phyloP scores from a whole-genome alignment of 2,888 invertebrate species.

The Drosophila anomalata region DNA sequence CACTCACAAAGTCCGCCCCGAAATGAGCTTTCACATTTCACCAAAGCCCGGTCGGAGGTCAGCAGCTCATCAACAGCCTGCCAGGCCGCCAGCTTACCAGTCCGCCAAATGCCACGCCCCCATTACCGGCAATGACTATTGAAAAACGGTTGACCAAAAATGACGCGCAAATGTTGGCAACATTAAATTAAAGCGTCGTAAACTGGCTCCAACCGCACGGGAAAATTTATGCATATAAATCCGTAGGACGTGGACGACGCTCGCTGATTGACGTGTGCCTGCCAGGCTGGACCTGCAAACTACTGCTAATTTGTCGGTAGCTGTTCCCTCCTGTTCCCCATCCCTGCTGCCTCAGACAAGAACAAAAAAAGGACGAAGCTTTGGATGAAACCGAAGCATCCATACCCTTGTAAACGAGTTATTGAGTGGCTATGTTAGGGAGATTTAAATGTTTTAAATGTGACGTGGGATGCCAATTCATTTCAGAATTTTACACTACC shows the following conservation, averaged over 20 bases:
- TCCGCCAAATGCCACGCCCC: constrained; percentile 43
- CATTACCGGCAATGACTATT: constrained; percentile 61
- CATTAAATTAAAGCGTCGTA: constrained; percentile 73
- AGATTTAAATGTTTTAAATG: background rate
- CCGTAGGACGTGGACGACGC: constrained; percentile 45
- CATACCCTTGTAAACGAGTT: background rate
- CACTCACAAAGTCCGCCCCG: background rate
- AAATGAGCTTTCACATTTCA: constrained; percentile 47
- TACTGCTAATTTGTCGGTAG: constrained; percentile 68
- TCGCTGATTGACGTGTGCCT: constrained; percentile 66
- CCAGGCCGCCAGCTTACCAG: constrained; percentile 15
- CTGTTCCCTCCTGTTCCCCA: background rate
- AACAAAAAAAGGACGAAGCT: background rate
- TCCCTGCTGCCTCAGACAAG: constrained; percentile 18
- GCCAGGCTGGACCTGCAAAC: constrained; percentile 50
- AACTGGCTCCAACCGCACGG: constrained; percentile 66
- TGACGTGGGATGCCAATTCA: background rate
- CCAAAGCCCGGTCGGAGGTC: constrained; percentile 9
- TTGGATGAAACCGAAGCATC: background rate
- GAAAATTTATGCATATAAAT: constrained; percentile 73
- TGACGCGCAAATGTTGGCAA: constrained; percentile 77
- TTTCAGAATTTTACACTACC: no score
- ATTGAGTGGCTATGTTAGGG: background rate
- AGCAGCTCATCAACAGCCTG: constrained; percentile 33
- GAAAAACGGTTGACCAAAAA: constrained; percentile 69